Base-by-base conservation (phyloP, 1,140 invertebrate genomes). In the Asbolus verrucosus region DNA sequence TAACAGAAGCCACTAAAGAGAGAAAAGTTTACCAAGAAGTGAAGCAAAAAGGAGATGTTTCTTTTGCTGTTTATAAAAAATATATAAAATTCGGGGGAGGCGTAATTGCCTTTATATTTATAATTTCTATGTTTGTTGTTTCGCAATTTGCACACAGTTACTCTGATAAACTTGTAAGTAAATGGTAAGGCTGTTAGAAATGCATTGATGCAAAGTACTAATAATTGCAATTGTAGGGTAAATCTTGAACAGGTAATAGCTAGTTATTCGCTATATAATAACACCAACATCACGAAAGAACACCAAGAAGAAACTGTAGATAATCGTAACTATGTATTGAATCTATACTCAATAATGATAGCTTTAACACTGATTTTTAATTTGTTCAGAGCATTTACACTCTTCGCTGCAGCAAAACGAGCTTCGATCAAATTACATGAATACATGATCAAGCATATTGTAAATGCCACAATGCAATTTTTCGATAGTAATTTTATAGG, bases 371-470 rank as follows among this genome's bases (percentile, higher is more conserved):
- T 30, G 9, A 82, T 59, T 85, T 89, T 1, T 88, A 89, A 11
- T 84, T 83, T 69, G 86, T 82, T 68, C 79, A 92, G 15, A 90
- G 92, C 72, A 86, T n/a, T n/a, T n/a, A n/a, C n/a, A n/a, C n/a
- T n/a, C n/a, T n/a, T n/a, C n/a, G n/a, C n/a, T n/a, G n/a, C n/a
- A n/a, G n/a, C n/a, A n/a, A n/a, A n/a, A n/a, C n/a, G n/a, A n/a
- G n/a, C n/a, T n/a, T n/a, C n/a, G n/a, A n/a, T n/a, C n/a, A n/a
- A n/a, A n/a, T n/a, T n/a, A n/a, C n/a, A n/a, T n/a, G n/a, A 89
- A 70, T 80, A 73, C 2, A 90, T 92, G 86, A 89, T 91, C 71
- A 74, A 80, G 1, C 82, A 80, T 33, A 75, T 92, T 11, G 78
- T 91, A 1, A 79, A 86, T 65, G 86, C 88, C 0, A 85, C 86